phyloP scores from a whole-genome alignment of 2,888 invertebrate genomes.

The Drepana falcataria region DNA sequence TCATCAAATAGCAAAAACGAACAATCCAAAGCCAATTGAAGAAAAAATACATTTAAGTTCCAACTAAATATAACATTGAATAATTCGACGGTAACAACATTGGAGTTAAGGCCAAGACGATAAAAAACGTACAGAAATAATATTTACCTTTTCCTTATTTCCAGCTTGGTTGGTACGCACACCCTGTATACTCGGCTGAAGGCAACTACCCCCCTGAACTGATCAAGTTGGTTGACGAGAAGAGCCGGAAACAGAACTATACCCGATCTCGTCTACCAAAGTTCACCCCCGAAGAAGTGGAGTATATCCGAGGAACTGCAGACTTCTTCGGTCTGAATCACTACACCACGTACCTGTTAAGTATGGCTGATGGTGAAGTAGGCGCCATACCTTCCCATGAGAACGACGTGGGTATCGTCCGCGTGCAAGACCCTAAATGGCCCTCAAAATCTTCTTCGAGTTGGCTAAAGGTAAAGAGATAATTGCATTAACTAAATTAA shows the following conservation, averaged over 20 bases:
- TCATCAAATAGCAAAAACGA: too few species aligned
- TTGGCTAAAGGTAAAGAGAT: constrained; percentile 76
- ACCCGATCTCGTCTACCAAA: constrained; percentile 76
- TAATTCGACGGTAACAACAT: too few species aligned
- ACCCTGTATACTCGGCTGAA: constrained; percentile 72
- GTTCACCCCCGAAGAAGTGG: constrained; percentile 72
- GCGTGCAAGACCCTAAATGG: constrained; percentile 79
- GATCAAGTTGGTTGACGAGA: constrained; percentile 71
- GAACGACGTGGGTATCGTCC: constrained; percentile 80
- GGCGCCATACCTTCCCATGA: constrained; percentile 76
- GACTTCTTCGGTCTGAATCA: constrained; percentile 75
- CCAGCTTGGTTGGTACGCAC: constrained; percentile 76
- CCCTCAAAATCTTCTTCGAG: constrained; percentile 76
- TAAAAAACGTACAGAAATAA: too few species aligned
- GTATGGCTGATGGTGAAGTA: constrained; percentile 61
- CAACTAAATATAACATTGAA: too few species aligned
- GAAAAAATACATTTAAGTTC: too few species aligned
- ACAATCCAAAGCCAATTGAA: too few species aligned
- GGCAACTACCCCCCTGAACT: constrained; percentile 79
- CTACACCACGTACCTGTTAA: constrained; percentile 68
- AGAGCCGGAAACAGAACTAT: constrained; percentile 75
- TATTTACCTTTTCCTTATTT: constrained; percentile 12
- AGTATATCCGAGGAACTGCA: constrained; percentile 62
- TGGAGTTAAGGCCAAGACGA: too few species aligned
- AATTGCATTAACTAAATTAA: too few species aligned